phyloP scores from a whole-genome alignment of 2,113 vertebrate species.

The Catharus fuscescens region DNA sequence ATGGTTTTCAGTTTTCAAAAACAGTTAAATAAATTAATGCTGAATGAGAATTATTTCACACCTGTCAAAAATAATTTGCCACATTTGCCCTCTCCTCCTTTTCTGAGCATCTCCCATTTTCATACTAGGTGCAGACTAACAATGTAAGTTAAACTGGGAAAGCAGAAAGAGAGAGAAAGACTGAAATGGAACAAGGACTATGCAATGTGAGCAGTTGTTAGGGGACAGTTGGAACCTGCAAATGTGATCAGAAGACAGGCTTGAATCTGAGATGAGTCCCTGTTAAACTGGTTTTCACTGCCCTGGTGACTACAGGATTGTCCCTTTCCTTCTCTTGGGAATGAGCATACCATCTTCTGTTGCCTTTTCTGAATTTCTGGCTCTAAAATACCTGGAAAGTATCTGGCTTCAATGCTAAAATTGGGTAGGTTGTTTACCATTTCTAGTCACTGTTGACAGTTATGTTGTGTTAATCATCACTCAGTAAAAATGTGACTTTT shows the following conservation, averaged over 20 bases:
- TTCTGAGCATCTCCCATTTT: not conserved
- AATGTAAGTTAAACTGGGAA: not conserved
- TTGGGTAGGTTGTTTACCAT: not conserved
- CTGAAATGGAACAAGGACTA: not conserved
- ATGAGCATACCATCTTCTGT: not conserved
- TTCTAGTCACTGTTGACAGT: not conserved
- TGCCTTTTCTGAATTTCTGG: not conserved
- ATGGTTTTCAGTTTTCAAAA: slow-evolving; percentile 1
- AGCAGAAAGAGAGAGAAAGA: not conserved
- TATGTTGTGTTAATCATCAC: not conserved
- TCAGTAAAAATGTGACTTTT: not conserved
- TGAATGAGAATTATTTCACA: slow-evolving; percentile 14
- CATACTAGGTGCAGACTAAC: not conserved
- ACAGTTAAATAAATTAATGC: not conserved
- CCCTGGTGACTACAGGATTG: not conserved
- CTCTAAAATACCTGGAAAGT: not conserved
- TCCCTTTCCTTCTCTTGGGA: not conserved
- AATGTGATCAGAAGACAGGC: not conserved
- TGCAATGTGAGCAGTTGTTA: not conserved
- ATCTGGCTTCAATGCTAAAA: not conserved
- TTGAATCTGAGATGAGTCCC: not conserved
- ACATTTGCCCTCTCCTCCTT: not conserved
- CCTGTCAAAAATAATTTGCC: not conserved
- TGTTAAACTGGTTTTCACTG: not conserved
- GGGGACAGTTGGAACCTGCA: not conserved